Conservation (phyloP, 2,797 vertebrate genomes). For the Leptoclinus maculatus region DNA sequence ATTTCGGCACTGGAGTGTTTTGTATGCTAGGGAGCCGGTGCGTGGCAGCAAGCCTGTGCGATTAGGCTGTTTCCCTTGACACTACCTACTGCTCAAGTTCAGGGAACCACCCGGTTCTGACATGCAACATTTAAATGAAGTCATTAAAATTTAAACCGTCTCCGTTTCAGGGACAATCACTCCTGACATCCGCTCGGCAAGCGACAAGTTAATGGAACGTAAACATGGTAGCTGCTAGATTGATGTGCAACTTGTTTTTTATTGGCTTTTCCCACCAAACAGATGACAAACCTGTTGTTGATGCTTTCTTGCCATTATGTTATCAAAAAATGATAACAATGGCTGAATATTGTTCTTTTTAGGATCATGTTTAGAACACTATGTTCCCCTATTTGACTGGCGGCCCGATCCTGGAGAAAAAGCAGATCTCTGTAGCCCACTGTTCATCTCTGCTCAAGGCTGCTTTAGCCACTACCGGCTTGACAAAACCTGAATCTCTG, state of each 20-base stretch:
- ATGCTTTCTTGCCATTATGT: slow-evolving; percentile 20
- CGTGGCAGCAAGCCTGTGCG: slow-evolving; percentile 31
- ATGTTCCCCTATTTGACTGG: neutral
- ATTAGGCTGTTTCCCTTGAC: slow-evolving; percentile 60
- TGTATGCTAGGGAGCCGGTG: slow-evolving; percentile 52
- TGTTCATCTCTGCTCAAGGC: neutral
- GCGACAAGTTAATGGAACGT: slow-evolving; percentile 65
- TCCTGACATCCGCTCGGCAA: slow-evolving; percentile 60
- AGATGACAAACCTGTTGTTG: slow-evolving; percentile 56
- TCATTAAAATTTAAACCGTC: slow-evolving; percentile 75
- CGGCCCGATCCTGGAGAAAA: neutral
- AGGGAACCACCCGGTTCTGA: slow-evolving; percentile 61
- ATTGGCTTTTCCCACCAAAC: slow-evolving; percentile 30
- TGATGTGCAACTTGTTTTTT: slow-evolving; percentile 45
- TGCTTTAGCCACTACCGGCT: neutral
- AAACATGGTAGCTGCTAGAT: slow-evolving; percentile 53
- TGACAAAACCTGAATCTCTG: neutral
- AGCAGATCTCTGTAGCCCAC: neutral
- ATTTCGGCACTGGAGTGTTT: slow-evolving; percentile 62
- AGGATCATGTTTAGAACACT: slow-evolving; percentile 10
- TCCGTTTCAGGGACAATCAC: slow-evolving; percentile 64
- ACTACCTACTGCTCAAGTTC: slow-evolving; percentile 64
- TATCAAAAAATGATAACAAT: neutral
- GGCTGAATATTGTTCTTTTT: slow-evolving; percentile 21
- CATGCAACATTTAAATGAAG: slow-evolving; percentile 81